phyloP scores from a whole-genome alignment of 2,113 vertebrate genomes.

The Lepus timidus region DNA sequence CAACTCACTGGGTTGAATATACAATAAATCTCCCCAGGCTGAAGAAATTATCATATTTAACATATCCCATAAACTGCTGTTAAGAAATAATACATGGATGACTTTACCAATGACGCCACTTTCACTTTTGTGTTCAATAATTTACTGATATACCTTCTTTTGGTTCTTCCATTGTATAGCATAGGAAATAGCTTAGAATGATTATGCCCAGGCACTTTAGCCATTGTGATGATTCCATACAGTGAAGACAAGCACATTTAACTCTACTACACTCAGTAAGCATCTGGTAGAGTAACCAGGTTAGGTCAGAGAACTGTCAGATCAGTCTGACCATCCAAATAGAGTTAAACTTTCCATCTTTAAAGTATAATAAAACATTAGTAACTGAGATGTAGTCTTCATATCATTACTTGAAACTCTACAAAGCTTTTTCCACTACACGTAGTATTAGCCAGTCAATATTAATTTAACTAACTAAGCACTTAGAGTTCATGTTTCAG shows the following conservation, averaged over 20 bases:
- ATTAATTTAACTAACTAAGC: conserved; percentile 68
- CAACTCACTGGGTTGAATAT: background rate
- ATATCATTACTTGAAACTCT: conserved; percentile 28
- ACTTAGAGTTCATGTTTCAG: conserved; percentile 77
- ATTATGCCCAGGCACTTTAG: background rate
- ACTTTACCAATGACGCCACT: background rate
- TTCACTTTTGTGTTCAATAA: conserved; percentile 27
- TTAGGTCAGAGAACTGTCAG: background rate
- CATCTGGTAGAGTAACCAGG: background rate
- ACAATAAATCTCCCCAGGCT: background rate
- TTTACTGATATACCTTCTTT: background rate
- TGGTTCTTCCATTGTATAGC: background rate
- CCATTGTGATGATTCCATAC: background rate
- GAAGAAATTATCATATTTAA: background rate
- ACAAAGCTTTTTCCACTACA: conserved; percentile 53
- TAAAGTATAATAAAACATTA: conserved; percentile 10
- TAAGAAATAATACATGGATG: conserved; percentile 34
- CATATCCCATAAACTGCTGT: conserved; percentile 25
- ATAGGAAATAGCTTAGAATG: conserved; percentile 1
- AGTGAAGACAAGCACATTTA: background rate
- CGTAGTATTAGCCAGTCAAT: conserved; percentile 74
- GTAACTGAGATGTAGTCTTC: conserved; percentile 31
- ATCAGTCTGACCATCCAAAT: conserved; percentile 18
- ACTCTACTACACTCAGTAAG: background rate
- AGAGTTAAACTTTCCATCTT: background rate